These are phyloP conservation scores for Barbus barbus DNA, from an alignment of 2,113 vertebrate species.

Conservation along the genomic window DNA sequence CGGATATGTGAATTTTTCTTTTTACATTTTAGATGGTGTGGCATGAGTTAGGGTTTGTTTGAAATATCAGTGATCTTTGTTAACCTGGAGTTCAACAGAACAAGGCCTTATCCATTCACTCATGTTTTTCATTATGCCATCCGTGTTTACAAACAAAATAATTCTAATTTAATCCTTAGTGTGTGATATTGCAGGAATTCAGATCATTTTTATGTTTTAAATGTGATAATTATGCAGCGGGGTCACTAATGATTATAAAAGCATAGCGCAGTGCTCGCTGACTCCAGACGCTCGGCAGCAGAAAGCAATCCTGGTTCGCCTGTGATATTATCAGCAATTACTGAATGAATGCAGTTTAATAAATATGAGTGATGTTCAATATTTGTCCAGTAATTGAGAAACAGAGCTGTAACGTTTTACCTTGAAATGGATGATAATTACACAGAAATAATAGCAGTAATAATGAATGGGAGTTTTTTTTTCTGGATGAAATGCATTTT, in stretches of 20 bases:
- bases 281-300: neutral
- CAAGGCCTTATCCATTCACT: neutral
- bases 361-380: conserved; percentile 28
- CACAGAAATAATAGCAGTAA: conserved; percentile 20
- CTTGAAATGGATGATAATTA: conserved; percentile 54
- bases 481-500: neutral
- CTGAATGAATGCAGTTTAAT: conserved; percentile 4
- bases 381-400: conserved; percentile 20
- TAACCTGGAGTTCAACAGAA: neutral
- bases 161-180: neutral
- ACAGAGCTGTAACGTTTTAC: neutral
- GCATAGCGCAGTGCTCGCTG: neutral
- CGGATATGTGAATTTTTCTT: neutral
- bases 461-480: neutral
- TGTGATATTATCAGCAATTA: conserved; percentile 35
- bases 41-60: neutral
- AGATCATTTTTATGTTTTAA: neutral
- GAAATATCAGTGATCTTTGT: neutral
- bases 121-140: neutral
- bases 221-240: neutral
- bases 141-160: neutral
- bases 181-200: neutral
- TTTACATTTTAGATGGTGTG: neutral
- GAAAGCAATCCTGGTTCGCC: conserved; percentile 16
- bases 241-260: conserved; percentile 25